Base-by-base conservation (phyloP, 1,140 invertebrate genomes). In the Aphelenchoides fujianensis region DNA sequence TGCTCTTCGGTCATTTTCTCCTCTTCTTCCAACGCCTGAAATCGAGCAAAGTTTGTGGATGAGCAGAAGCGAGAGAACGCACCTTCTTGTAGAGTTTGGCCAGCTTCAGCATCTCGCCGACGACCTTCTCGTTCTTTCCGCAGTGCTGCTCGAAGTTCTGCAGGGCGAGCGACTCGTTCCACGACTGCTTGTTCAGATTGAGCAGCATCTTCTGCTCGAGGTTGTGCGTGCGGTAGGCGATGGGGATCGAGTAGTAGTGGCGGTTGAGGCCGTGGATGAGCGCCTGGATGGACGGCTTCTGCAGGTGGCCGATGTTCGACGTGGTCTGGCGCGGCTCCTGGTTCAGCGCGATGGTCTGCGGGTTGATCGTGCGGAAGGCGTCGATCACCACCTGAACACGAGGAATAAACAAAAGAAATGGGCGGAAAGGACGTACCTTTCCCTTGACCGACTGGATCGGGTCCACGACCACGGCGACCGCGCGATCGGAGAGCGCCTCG, bases 1-100 rank as follows among this genome's bases (percentile, higher is more conserved):
- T 99, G 95, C 86, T 98, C 95, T 0, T 94, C 92, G n/a, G 95
- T 98, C 94, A 99, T 97, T 85, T 97, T 97, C 85, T 98, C 95
- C 86, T 99, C 97, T 81, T 99, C 97, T 87, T 99, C 96, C 53
- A 99, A 87, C 48, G 95, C 92, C 77, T 82, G 41, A n/a, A n/a
- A n/a, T 9, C 61, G 68, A 74, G 28, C 19, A 69, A 75, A 55
- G 23, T 19, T 32, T 30, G 27, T 59, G 7, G 19, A 7, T 19
- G 73, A 54, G 16, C 57, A 35, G 19, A 48, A 35, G 27, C 31
- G 36, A n/a, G 36, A 35, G 36, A 61, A 72, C 69, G 75, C 85
- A 91, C 91, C 88, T 98, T 99, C 84, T 97, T 97, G 84, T 99
- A 99, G 85, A 95, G 93, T 85, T 97, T 98, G 3, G 96, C 95